Evolutionary conservation across 2,888 invertebrate genomes (phyloP).

Genomic region (Yponomeuta sedellus): DNA sequence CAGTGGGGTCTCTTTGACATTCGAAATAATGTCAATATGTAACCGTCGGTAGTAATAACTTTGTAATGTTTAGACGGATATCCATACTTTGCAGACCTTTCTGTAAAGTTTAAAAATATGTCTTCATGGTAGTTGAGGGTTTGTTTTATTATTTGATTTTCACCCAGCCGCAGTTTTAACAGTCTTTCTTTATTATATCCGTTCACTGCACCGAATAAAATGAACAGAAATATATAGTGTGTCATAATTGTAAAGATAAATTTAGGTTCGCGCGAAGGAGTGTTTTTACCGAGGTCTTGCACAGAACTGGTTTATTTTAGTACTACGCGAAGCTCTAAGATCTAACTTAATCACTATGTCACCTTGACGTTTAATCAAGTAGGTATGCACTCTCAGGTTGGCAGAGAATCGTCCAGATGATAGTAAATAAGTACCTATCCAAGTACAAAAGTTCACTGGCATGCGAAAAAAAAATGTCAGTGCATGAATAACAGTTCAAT

Average conservation of each 20-base stretch:
- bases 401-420: too few relatives aligned
- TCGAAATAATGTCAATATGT: constrained; percentile 32
- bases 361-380: too few relatives aligned
- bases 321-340: not conserved
- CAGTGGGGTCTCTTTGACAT: constrained; percentile 20
- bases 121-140: not conserved
- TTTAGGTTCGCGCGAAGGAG: not conserved
- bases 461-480: too few relatives aligned
- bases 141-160: constrained; percentile 1
- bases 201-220: not conserved
- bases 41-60: constrained; percentile 30
- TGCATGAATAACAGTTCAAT: too few relatives aligned
- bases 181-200: constrained; percentile 5
- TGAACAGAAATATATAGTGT: not conserved
- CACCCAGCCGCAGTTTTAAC: not conserved
- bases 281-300: not conserved
- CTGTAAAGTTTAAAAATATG: constrained; percentile 22
- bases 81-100: constrained; percentile 27
- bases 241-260: not conserved
- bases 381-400: too few relatives aligned
- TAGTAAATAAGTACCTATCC: too few relatives aligned
- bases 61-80: not conserved
- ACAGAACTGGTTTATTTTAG: not conserved
- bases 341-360: not conserved
- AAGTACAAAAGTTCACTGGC: too few relatives aligned